Percentiles rank a stretch among this genome's conserved stretches.
These are phyloP conservation scores for Hetaerina titia DNA, from an alignment of 2,888 invertebrate genomes.

Conservation along the genomic window DNA sequence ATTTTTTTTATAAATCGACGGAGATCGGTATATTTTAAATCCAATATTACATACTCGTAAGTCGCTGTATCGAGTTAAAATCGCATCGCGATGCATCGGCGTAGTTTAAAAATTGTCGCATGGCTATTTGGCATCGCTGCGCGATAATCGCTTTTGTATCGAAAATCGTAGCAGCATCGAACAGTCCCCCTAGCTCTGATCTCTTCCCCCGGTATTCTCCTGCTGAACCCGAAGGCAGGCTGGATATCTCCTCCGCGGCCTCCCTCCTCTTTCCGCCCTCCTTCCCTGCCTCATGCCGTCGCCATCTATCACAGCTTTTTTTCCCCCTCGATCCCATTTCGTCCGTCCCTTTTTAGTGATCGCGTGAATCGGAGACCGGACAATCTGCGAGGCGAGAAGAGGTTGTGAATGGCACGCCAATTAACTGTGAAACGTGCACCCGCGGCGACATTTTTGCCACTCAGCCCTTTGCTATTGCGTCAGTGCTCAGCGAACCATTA, in stretches of 20 bases:
- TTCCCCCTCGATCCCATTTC: neutral
- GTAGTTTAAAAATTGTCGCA: no score
- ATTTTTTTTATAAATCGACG: no score
- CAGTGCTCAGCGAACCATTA: neutral
- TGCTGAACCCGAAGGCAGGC: neutral
- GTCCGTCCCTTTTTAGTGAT: neutral
- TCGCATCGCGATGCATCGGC: no score
- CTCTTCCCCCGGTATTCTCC: neutral
- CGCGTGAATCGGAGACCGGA: neutral
- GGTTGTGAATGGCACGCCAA: neutral
- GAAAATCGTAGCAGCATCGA: no score
- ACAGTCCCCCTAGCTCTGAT: no score
- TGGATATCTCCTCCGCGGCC: neutral
- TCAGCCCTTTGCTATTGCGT: neutral
- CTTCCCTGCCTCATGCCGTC: neutral
- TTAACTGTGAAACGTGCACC: neutral
- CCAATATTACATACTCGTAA: no score
- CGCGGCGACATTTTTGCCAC: neutral
- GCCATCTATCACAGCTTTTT: neutral
- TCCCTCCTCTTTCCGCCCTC: neutral
- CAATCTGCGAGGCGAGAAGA: neutral
- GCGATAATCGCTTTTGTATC: no score
- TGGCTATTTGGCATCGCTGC: no score
- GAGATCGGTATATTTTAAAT: no score
- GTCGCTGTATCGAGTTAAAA: no score